These are phyloP conservation scores for Eulemur albifrons DNA, from an alignment of 2,797 vertebrate genomes.

Conservation along the genomic window DNA sequence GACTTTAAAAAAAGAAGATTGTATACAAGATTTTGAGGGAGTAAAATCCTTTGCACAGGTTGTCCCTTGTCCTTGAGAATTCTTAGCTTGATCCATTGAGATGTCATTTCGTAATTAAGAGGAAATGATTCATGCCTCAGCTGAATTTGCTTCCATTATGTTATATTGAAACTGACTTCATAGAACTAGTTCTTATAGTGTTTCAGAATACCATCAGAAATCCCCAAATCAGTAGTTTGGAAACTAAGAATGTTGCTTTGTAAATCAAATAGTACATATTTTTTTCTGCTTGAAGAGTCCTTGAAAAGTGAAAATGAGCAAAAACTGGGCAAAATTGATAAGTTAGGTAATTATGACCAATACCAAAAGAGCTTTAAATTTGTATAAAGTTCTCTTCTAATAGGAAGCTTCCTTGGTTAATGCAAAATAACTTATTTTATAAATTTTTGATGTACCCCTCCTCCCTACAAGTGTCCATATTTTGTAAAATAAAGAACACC, in stretches of 20 bases:
- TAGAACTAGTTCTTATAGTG: conserved; percentile 10
- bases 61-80: conserved; percentile 28
- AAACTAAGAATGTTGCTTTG: conserved; percentile 34
- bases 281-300: conserved; percentile 10
- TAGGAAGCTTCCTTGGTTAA: not conserved
- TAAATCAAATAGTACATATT: conserved; percentile 12
- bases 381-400: not conserved
- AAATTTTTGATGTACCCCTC: not conserved
- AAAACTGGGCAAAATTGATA: not conserved
- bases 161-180: conserved; percentile 41
- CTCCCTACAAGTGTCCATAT: not conserved
- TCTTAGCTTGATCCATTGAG: conserved; percentile 26
- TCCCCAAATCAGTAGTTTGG: not conserved
- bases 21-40: conserved; percentile 18
- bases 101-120: conserved; percentile 28
- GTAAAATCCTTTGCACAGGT: not conserved
- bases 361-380: not conserved
- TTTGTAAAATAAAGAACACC: not conserved
- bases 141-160: conserved; percentile 23
- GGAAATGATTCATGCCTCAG: conserved; percentile 56
- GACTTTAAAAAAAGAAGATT: conserved; percentile 55
- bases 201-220: conserved; percentile 43
- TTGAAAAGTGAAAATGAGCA: conserved; percentile 42
- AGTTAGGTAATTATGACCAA: not conserved
- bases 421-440: not conserved